Conservation (phyloP, 2,888 invertebrate species). For the Lasioglossum morio region DNA sequence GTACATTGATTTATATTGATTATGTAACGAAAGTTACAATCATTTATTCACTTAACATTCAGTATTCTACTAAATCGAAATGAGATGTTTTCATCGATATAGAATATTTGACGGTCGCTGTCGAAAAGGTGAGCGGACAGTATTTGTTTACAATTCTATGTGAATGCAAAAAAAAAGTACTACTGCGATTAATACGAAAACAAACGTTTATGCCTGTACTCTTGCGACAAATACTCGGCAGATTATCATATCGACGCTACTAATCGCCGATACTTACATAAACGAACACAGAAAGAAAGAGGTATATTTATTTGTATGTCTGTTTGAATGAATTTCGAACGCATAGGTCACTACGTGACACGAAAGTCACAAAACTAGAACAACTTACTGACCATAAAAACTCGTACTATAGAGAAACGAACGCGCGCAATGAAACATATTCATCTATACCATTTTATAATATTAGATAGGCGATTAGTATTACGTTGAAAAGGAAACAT, state of each 20-base stretch:
- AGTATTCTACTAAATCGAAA: conserved; percentile 47
- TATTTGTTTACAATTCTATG: conserved; percentile 50
- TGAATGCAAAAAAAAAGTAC: conserved; percentile 24
- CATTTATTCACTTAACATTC: conserved; percentile 62
- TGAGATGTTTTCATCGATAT: conserved; percentile 32
- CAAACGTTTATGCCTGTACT: conserved; percentile 27
- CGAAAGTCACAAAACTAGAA: conserved; percentile 42
- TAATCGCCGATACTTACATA: conserved; percentile 36
- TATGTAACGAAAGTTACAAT: conserved; percentile 7
- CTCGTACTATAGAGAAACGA: conserved; percentile 42
- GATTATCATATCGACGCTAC: conserved; percentile 38
- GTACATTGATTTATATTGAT: conserved; percentile 18
- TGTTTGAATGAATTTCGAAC: conserved; percentile 34
- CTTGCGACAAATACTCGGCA: conserved; percentile 7
- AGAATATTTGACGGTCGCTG: conserved; percentile 32
- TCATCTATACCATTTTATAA: conserved; percentile 58
- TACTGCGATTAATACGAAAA: conserved; percentile 37
- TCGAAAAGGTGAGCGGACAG: conserved; percentile 15
- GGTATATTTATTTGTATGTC: conserved; percentile 60
- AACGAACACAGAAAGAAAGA: conserved; percentile 34
- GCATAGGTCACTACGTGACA: conserved; percentile 20
- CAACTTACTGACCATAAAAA: conserved; percentile 42
- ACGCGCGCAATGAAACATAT: conserved; percentile 51
- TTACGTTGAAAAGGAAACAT: conserved; percentile 48
- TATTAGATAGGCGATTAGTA: conserved; percentile 55